Conservation (phyloP, 2,888 invertebrate species). For the Lasiommata megera region DNA sequence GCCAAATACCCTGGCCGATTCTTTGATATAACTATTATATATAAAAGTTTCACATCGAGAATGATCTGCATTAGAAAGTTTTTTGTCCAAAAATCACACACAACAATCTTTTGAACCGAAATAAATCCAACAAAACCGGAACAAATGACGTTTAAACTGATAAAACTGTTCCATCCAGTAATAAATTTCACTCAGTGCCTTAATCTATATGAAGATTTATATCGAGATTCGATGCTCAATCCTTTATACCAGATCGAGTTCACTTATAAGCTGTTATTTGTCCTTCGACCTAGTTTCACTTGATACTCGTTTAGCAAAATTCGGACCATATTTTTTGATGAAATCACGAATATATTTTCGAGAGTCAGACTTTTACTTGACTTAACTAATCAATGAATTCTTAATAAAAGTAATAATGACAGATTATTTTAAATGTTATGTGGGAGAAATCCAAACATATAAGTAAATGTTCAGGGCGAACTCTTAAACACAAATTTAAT, state of each 20-base stretch:
- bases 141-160: constrained; percentile 10
- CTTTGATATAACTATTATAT: no score
- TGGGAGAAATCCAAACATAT: no score
- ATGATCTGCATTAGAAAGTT: no score
- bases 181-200: constrained; percentile 4
- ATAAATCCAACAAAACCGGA: neutral
- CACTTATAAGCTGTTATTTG: neutral
- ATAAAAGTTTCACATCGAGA: no score
- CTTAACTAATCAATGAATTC: no score
- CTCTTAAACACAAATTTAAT: no score
- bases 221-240: neutral
- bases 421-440: no score
- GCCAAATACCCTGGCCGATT: no score
- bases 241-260: neutral
- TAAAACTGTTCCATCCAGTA: constrained; percentile 2
- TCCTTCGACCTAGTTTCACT: neutral
- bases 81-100: neutral
- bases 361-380: no score
- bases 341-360: no score
- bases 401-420: no score
- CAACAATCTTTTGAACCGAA: neutral
- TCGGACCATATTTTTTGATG: neutral
- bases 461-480: no score
- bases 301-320: neutral
- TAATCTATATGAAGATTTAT: constrained; percentile 10